These are phyloP conservation scores for Phoenicopterus ruber DNA, from an alignment of 2,113 vertebrate genomes.

Conservation along the genomic window DNA sequence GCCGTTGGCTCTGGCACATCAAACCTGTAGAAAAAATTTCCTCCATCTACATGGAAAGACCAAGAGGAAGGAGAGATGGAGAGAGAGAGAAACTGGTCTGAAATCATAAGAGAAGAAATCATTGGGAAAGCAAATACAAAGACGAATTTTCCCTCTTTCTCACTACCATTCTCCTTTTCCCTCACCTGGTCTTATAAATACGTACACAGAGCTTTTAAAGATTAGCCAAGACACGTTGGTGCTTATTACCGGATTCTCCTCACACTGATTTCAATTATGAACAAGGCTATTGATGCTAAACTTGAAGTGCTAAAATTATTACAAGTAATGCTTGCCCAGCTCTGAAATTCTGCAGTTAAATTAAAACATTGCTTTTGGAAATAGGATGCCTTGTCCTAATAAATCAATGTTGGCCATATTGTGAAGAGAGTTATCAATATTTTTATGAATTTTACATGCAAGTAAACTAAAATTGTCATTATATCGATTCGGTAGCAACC, in stretches of 20 bases:
- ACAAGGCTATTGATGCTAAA: neutral
- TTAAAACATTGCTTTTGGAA: neutral
- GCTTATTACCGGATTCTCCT: neutral
- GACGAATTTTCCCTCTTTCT: neutral
- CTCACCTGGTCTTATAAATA: neutral
- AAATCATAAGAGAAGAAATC: rapidly evolving
- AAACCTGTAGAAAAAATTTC: neutral
- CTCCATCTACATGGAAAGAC: rapidly evolving
- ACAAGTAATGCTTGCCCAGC: neutral
- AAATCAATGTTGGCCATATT: neutral
- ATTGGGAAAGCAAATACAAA: neutral
- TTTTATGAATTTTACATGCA: neutral
- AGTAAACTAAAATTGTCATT: neutral
- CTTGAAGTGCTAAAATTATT: neutral
- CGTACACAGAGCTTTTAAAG: neutral
- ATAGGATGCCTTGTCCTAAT: neutral
- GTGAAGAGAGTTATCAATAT: neutral
- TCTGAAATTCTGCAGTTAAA: neutral
- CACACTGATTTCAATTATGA: neutral
- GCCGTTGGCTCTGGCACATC: rapidly evolving
- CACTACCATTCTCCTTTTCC: rapidly evolving
- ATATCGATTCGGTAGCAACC: neutral
- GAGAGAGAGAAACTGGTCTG: neutral
- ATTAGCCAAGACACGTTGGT: neutral
- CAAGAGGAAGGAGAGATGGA: neutral